Conservation (phyloP, 1,140 invertebrate genomes). For the Sipha flava region DNA sequence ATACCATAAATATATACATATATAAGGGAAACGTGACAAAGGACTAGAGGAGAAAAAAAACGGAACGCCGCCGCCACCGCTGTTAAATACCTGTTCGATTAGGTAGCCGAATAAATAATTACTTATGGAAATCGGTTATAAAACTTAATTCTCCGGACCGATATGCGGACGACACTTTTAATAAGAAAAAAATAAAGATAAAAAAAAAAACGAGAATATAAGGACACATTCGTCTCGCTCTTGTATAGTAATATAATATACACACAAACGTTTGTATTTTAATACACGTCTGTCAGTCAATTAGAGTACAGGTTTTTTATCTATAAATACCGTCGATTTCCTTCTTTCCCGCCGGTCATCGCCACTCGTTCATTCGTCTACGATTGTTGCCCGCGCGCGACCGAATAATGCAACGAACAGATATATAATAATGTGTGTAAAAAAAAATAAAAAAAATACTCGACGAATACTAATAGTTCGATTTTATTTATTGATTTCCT, state of each 20-base stretch:
- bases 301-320: conserved; percentile 5
- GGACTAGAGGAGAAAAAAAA: neutral
- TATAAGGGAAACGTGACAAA: neutral
- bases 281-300: neutral
- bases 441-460: no score
- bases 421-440: no score
- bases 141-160: neutral
- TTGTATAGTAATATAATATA: neutral
- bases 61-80: neutral
- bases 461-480: no score
- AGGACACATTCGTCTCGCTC: neutral
- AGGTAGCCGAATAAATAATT: conserved; percentile 15
- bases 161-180: neutral
- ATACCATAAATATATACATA: no score
- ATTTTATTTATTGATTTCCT: no score
- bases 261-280: neutral
- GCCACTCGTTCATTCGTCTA: no score
- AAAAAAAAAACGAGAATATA: neutral
- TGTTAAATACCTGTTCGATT: conserved; percentile 12
- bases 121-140: conserved; percentile 3
- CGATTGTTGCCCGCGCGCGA: no score
- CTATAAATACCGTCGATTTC: neutral
- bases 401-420: no score
- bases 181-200: neutral
- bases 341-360: neutral